Base-by-base conservation (phyloP, 2,797 vertebrate genomes). In the Cyclura pinguis region DNA sequence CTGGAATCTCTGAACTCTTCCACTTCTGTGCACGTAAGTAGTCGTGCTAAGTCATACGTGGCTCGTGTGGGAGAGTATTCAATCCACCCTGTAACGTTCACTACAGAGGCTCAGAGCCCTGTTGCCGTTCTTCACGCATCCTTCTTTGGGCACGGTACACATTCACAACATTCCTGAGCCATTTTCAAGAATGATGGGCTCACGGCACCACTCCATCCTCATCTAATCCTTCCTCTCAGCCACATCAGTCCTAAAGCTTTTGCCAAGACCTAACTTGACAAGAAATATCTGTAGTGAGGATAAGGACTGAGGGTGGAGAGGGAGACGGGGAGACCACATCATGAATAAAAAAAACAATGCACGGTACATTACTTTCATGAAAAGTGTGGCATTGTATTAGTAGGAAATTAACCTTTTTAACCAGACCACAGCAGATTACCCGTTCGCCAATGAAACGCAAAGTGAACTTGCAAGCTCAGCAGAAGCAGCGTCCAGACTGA, bases 381-480 rank as follows among this genome's bases (percentile, higher is more conserved):
- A 52, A 83, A 64, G 32, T 27, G 6, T 35, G 74, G 52, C 76
- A 55, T 24, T 86, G 35, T 42, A 69, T 86, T 81, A 27, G 42
- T 1, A 69, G 78, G 92, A 91, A 88, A 85, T 85, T 88, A 0
- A 50, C 6, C 57, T 81, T 64, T 87, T 90, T 89, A 87, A 88
- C 87, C 50, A 85, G 64, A 52, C 32, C 57, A 67, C 89, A 24
- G 84, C 77, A 91, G 95, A 93, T 92, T 90, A 89, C 87, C 86
- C 84, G 76, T 89, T 91, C 80, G 84, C 91, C 42, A 93, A 92
- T 83, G 91, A 95, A 87, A 84, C 90, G 82, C 67, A 84, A 93
- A 93, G 86, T 0, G 94, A 82, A 86, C 76, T 89, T 93, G 93
- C 89, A 94, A 87, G n/a, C 69, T 93, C 95, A 95, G 93, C 94